Base-by-base conservation (phyloP, 1,140 invertebrate species). In the Samia ricini region DNA sequence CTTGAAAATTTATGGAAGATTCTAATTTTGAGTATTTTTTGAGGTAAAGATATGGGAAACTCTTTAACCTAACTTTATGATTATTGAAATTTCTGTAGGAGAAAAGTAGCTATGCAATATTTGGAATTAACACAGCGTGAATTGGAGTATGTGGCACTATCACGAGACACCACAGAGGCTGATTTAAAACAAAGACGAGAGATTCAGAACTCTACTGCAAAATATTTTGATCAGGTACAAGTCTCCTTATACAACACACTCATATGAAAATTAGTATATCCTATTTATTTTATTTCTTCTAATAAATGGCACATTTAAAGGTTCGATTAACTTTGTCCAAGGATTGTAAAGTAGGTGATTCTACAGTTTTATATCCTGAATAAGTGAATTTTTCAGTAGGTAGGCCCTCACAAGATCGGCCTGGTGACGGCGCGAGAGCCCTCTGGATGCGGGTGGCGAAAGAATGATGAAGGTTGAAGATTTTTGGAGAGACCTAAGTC, bases 151-250 rank as follows among this genome's bases (percentile, higher is more conserved):
- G 94, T 99, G 21, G 95, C 97, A 2, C 91, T 99, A 23, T 98
- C 97, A 24, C 90, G 98, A 68, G 98, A 99, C 82, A 99, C 98
- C 3, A 99, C 98, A 0, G 98, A 99, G 88, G 95, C 96, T 20
- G 98, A 99, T 91, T 91, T 99, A 10, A 99, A 99, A 84, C 98
- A 99, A 85, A 91, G 98, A 58, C 92, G 98, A 76, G 98, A 99
- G 91, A 99, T 99, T 66, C 91, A 94, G 66, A 92, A 91, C 60
- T 96, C 96, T 24, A 97, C 95, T 33, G 97, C 97, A 0, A 94
- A 94, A 78, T 99, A 99, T 91, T 95, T 98, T 81, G 98, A 99
- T 91, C 97, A 99, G 91, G 96, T 96, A 81, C n/a, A n/a, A n/a
- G n/a, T n/a, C n/a, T n/a, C n/a, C n/a, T n/a, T n/a, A n/a, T n/a